Evolutionary conservation across 2,113 vertebrate genomes (phyloP).

Genomic region (Channa argus): DNA sequence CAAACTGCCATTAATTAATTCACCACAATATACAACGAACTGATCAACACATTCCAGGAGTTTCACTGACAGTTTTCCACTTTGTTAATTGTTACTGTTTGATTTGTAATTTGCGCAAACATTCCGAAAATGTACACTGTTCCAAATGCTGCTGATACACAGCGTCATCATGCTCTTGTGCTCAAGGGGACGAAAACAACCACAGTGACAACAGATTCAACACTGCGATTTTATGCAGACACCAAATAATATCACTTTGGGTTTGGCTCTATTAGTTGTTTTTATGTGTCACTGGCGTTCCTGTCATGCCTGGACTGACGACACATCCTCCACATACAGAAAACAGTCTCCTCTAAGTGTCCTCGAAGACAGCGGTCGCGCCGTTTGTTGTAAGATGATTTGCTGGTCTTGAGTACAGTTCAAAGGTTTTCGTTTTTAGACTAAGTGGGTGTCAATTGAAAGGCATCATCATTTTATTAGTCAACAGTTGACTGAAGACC

Average conservation of each 20-base stretch:
- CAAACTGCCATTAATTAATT: too few species aligned
- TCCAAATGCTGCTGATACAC: not conserved
- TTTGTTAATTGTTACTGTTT: too few species aligned
- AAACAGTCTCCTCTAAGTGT: not conserved
- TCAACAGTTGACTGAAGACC: not conserved
- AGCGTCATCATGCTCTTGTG: not conserved
- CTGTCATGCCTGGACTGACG: not conserved
- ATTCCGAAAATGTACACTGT: not conserved
- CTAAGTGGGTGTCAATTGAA: not conserved
- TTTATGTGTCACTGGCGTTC: slow-evolving; percentile 7
- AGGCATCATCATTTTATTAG: not conserved
- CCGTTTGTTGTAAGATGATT: too few species aligned
- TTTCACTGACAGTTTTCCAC: too few species aligned
- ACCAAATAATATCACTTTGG: slow-evolving; percentile 14
- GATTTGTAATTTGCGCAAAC: too few species aligned
- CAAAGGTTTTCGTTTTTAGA: not conserved
- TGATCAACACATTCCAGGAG: too few species aligned
- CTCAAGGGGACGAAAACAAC: slow-evolving; percentile 6
- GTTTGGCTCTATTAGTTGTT: slow-evolving; percentile 29
- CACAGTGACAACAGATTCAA: not conserved
- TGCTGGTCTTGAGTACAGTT: not conserved
- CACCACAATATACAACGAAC: too few species aligned
- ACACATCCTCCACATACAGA: not conserved
- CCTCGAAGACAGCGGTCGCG: not conserved
- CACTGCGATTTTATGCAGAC: not conserved